Conservation (phyloP, 2,113 vertebrate genomes). For the Platichthys stellatus region DNA sequence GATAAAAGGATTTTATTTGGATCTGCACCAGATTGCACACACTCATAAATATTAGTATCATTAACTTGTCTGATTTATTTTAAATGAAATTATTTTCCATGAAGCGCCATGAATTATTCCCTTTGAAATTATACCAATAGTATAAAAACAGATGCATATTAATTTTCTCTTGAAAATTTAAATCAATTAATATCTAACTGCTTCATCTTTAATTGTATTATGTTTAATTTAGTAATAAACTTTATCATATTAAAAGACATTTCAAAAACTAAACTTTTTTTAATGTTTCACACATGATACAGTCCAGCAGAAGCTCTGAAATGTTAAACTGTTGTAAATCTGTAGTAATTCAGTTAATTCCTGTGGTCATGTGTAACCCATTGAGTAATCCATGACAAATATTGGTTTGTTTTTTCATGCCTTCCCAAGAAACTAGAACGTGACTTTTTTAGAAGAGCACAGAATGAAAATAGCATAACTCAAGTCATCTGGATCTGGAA, state of each 20-base stretch:
- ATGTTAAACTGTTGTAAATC: not conserved
- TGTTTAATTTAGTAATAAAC: no score
- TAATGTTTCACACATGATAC: not conserved
- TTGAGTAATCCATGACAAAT: not conserved
- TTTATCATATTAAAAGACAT: no score
- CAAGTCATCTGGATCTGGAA: slow-evolving; percentile 14
- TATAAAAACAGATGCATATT: no score
- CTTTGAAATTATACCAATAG: no score
- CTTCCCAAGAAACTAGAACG: not conserved
- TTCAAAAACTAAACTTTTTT: no score
- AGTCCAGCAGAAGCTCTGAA: not conserved
- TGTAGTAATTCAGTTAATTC: not conserved
- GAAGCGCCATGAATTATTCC: no score
- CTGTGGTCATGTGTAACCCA: not conserved
- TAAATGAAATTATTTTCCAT: no score
- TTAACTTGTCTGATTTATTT: no score
- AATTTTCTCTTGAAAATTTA: no score
- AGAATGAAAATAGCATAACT: slow-evolving; percentile 9
- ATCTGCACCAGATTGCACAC: not conserved
- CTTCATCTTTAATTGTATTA: no score
- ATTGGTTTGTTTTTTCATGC: not conserved
- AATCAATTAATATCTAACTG: no score
- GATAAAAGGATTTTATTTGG: not conserved
- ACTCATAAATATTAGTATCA: no score
- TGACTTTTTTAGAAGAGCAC: not conserved